Base-by-base conservation (phyloP, 2,113 vertebrate species). In the Zonotrichia leucophrys region DNA sequence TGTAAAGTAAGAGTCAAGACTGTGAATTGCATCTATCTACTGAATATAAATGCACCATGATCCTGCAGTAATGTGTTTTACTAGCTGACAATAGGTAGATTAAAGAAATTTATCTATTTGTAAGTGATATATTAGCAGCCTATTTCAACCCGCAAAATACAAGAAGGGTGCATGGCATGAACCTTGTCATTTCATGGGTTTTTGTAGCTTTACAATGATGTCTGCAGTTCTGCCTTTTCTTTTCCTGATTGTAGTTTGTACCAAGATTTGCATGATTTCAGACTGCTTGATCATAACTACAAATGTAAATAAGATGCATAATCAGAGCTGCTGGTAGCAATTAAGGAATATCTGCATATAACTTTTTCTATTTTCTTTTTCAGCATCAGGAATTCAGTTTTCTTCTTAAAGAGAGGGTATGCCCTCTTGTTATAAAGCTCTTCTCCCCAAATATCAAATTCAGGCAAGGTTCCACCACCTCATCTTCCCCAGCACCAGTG, bases 371-470 rank as follows among this genome's bases (percentile, higher is more conserved):
- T 92, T 90, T 91, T 60, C 74, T 92, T 78, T 84, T 97, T 98
- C 97, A 98, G 99, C 99, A 99, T 97, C 99, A 99, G 89, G 99
- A 99, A 97, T 99, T 99, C 98, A 99, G 99, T 94, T 99, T 99
- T 97, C 98, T 99, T 77, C 97, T 99, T 93, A 99, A 99, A 97
- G 99, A 99, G 95, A 98, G 99, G 2, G 99, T 99, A 28, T 99
- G 99, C 96, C 99, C 99, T 15, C 99, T 99, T 84, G 99, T 99
- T 97, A 99, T 99, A 97, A 99, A 99, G 97, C 99, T 99, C 63
- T 99, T 99, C 97, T 99, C 99, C 52, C 99, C 99, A 96, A 99
- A 99, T 98, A 99, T 99, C 97, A 99, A 99, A 96, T 99, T 99
- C 97, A 98, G 99, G 31, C 99, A 99, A 98, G 99, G 99, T 91